phyloP scores from a whole-genome alignment of 2,797 vertebrate genomes.

The Distichodus sexfasciatus region DNA sequence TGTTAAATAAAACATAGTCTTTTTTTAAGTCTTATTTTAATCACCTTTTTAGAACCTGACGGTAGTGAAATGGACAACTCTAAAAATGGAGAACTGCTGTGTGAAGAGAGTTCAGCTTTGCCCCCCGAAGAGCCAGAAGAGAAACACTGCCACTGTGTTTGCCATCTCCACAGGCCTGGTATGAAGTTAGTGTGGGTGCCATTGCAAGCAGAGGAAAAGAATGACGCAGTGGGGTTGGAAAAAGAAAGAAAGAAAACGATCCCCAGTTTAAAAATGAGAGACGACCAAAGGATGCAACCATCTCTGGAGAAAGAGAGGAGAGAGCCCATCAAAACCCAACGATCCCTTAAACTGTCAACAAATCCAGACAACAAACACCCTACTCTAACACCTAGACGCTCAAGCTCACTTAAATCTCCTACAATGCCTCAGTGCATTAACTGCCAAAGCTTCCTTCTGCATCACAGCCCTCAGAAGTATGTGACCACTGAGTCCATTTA shows the following conservation, averaged over 20 bases:
- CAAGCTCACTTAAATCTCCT: constrained; percentile 2
- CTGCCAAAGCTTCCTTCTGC: constrained; percentile 41
- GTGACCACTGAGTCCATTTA: background rate
- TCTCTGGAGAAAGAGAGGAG: background rate
- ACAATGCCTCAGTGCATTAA: constrained; percentile 34
- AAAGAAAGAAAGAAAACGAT: background rate
- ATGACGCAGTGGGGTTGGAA: too few species aligned
- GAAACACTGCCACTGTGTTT: constrained; percentile 68
- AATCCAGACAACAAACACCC: background rate
- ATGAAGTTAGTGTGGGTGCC: constrained; percentile 73
- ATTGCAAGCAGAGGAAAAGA: background rate
- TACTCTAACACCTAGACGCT: background rate
- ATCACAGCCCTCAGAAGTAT: constrained; percentile 31
- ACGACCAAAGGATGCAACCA: background rate
- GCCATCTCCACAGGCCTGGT: constrained; percentile 64
- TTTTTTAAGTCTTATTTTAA: background rate
- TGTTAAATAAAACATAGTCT: background rate
- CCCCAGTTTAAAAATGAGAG: background rate
- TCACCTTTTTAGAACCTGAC: constrained; percentile 51
- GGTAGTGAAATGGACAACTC: constrained; percentile 48
- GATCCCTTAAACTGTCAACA: too few species aligned
- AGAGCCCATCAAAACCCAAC: background rate
- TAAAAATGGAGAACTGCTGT: background rate
- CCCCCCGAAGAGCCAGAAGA: constrained; percentile 43
- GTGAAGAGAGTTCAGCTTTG: constrained; percentile 4